A percentile compares a stretch with the other conserved stretches of the same genome.
These are phyloP conservation scores for Daboia siamensis DNA, from an alignment of 2,113 vertebrate genomes.

Conservation along the genomic window DNA sequence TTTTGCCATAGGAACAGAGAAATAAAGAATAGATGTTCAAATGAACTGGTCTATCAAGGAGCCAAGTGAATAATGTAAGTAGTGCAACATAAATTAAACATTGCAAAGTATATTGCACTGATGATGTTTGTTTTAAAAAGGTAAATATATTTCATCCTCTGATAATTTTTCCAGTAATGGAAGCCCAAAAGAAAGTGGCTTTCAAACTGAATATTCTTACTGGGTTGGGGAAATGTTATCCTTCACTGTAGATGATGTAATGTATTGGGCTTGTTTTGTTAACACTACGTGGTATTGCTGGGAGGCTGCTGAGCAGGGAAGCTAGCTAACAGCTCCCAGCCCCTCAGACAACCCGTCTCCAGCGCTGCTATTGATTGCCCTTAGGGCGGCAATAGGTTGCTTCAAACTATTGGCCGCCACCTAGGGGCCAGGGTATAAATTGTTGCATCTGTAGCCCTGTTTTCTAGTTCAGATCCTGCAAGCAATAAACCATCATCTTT, in stretches of 20 bases:
- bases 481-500: too few relatives aligned
- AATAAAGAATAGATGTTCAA: neutral
- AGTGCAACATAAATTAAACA: constrained; percentile 14
- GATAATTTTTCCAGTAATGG: neutral
- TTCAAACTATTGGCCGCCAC: too few relatives aligned
- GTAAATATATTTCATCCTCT: neutral
- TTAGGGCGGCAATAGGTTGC: too few relatives aligned
- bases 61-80: constrained; percentile 21
- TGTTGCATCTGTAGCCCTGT: too few relatives aligned
- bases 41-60: neutral
- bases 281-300: too few relatives aligned
- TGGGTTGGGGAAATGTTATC: neutral
- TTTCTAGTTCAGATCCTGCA: too few relatives aligned
- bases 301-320: too few relatives aligned
- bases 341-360: too few relatives aligned
- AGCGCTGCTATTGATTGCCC: too few relatives aligned
- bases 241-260: neutral
- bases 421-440: too few relatives aligned
- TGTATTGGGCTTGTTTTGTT: too few relatives aligned
- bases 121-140: neutral
- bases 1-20: neutral
- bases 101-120: neutral
- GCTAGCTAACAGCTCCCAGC: too few relatives aligned
- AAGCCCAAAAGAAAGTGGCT: constrained; percentile 5
- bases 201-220: neutral